Percentiles rank a stretch among this genome's conserved stretches.
These are phyloP conservation scores for Hemiprocne comata DNA, from an alignment of 2,113 vertebrate genomes.

Conservation along the genomic window DNA sequence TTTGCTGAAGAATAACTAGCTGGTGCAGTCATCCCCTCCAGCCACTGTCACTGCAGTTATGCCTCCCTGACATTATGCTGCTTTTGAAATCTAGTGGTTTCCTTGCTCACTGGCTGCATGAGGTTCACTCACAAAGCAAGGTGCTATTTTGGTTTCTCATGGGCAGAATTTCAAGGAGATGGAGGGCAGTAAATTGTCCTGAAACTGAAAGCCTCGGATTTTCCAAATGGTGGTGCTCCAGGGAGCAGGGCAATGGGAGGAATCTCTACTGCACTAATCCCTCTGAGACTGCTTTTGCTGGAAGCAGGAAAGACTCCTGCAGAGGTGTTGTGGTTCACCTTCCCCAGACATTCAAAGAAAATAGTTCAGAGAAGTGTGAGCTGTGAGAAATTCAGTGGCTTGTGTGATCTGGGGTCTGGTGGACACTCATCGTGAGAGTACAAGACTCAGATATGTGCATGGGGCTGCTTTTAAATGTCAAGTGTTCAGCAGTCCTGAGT, in stretches of 20 bases:
- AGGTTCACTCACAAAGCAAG: constrained; percentile 27
- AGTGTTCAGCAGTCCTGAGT: neutral
- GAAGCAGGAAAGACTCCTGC: neutral
- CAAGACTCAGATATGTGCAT: neutral
- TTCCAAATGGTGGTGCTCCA: neutral
- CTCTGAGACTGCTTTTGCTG: neutral
- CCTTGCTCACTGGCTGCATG: neutral
- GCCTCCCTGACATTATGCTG: neutral
- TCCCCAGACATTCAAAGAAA: neutral
- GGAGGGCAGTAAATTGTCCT: neutral
- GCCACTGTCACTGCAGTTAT: constrained; percentile 46
- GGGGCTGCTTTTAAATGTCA: neutral
- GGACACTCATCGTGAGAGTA: neutral
- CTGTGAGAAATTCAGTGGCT: neutral
- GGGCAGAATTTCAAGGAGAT: neutral
- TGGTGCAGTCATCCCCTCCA: constrained; percentile 15
- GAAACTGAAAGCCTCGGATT: neutral
- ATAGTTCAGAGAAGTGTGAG: neutral
- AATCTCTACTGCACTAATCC: neutral
- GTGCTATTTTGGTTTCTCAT: constrained; percentile 43
- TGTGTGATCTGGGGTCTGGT: neutral
- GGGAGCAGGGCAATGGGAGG: neutral
- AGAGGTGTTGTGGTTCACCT: neutral
- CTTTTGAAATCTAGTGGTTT: neutral
- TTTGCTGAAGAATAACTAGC: neutral